A percentile compares a stretch with the other conserved stretches of the same genome.
These are phyloP conservation scores for Sterna hirundo DNA, from an alignment of 2,113 vertebrate species.

Conservation along the genomic window DNA sequence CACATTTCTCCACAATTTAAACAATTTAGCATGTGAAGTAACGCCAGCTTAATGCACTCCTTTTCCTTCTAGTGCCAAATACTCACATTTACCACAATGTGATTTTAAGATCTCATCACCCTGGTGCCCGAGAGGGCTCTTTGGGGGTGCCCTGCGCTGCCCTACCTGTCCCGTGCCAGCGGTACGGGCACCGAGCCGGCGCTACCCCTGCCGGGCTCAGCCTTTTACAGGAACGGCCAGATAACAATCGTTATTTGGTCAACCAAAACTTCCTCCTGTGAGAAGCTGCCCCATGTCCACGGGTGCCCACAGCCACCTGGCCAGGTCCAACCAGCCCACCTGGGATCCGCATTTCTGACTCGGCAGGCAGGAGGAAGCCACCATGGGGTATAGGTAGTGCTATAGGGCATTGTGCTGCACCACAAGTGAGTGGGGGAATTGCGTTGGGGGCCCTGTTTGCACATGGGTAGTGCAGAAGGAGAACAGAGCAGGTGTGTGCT, in stretches of 20 bases:
- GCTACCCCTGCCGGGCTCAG: not conserved
- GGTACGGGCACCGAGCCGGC: rapidly evolving
- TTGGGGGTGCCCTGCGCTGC: not conserved
- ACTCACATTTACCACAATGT: not conserved
- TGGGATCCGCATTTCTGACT: rapidly evolving
- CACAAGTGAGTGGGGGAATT: rapidly evolving
- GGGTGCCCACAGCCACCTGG: not conserved
- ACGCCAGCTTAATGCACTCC: rapidly evolving
- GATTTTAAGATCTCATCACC: not conserved
- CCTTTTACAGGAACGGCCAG: not conserved
- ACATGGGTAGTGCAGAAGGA: rapidly evolving
- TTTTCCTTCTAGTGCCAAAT: not conserved
- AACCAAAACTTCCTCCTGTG: not conserved
- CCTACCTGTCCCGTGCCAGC: rapidly evolving
- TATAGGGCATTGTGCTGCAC: not conserved
- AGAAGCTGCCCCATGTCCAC: not conserved
- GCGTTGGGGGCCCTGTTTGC: no score
- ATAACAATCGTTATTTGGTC: not conserved
- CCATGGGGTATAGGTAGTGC: rapidly evolving
- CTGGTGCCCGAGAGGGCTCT: not conserved
- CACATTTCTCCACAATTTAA: not conserved
- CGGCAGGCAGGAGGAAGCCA: rapidly evolving
- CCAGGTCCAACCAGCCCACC: not conserved
- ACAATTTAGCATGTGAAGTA: not conserved
- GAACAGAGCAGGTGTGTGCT: rapidly evolving